Evolutionary conservation across 2,113 vertebrate genomes (phyloP), one percentile per base, ranked within the genome.

Genomic region (Poicephalus gulielmi): DNA sequence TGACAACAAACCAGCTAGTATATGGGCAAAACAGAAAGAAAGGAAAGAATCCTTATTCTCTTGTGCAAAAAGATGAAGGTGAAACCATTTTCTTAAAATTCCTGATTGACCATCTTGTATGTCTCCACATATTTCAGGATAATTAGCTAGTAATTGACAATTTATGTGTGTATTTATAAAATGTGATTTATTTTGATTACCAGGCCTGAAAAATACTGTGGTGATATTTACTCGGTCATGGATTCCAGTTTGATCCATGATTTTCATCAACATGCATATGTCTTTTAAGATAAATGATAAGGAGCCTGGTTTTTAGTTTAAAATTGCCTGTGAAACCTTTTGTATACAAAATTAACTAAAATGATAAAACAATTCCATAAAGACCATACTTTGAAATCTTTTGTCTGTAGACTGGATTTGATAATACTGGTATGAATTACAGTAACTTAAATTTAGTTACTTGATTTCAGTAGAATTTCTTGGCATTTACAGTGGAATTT

Each of bases 21-120:
- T 25, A 93, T 35, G 97, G 97, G 79, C 98, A 99, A 92, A 98
- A 83, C 30, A 98, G 97, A 94, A 98, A 81, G 79, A 94, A 94
- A 60, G 98, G 95, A 84, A 94, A 83, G 64, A 97, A 96, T 84
- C 85, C 94, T 92, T 97, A 97, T 86, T 97, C 95, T 97, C 91
- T 95, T 8, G 1, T 95, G 71, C 94, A 92, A 50, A 97, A 94
- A 78, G 90, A 96, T 44, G 96, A 97, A 68, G 98, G 98, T 99
- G 98, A 97, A 97, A 75, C 46, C 2, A 49, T 87, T 93, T 94
- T 88, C 77, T 69, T 84, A 66, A 87, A 30, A 81, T 90, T 94
- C 80, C 15, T 92, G 25, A 55, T 88, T 80, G 24, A 43, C 11
- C 37, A 4, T 64, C 24, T 90, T 88, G 64, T 79, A 71, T 44